Conservation (phyloP, 2,888 invertebrate species). For the Platyscelio sp. region DNA sequence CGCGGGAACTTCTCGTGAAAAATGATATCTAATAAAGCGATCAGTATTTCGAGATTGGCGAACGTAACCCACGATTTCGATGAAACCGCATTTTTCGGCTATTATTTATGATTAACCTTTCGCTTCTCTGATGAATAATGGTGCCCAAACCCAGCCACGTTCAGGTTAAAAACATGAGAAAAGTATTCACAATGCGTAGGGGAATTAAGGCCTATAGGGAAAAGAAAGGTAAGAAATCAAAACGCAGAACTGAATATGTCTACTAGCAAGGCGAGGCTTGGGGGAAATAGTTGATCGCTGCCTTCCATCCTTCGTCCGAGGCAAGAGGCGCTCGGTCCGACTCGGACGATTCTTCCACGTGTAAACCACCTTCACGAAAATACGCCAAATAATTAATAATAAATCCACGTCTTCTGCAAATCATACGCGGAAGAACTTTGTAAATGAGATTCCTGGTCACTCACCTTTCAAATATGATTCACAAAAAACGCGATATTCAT, state of each 20-base stretch:
- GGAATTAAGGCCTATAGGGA: conserved; percentile 48
- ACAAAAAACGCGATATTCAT: no score
- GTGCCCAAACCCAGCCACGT: not conserved
- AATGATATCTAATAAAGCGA: conserved; percentile 53
- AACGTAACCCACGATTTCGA: conserved; percentile 35
- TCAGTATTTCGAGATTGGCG: conserved; percentile 25
- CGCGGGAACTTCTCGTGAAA: conserved; percentile 26
- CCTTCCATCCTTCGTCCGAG: conserved; percentile 56
- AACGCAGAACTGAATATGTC: conserved; percentile 49
- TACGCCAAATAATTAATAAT: conserved; percentile 43
- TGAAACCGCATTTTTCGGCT: conserved; percentile 51
- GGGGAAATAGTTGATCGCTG: conserved; percentile 56
- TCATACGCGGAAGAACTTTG: conserved; percentile 22
- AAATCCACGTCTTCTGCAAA: conserved; percentile 39
- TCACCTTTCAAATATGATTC: conserved; percentile 20
- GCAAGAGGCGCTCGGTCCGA: conserved; percentile 58
- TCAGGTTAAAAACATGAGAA: conserved; percentile 28
- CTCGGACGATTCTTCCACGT: conserved; percentile 47
- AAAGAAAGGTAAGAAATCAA: conserved; percentile 33
- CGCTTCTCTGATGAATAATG: conserved; percentile 38
- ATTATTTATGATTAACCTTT: conserved; percentile 51
- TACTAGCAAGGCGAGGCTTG: conserved; percentile 31
- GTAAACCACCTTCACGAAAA: conserved; percentile 36
- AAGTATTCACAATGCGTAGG: conserved; percentile 22
- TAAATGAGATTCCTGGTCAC: conserved; percentile 33